Evolutionary conservation across 1,140 invertebrate genomes (phyloP), one percentile per base, ranked within the genome.

Genomic region (Drosophila cardini): DNA sequence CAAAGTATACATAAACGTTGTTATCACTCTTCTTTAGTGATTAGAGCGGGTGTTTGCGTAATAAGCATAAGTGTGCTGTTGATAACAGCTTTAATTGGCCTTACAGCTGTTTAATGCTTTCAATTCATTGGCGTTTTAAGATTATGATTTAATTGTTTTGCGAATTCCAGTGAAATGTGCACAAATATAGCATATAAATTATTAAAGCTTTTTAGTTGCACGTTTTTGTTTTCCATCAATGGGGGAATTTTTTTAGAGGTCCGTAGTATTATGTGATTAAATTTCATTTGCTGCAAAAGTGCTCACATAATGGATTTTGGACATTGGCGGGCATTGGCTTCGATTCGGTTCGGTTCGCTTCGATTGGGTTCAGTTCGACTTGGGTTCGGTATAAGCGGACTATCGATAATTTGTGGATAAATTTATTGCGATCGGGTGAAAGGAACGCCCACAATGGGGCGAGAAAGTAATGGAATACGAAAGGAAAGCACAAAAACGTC

Each of bases 321-420:
- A 70, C 65, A 84, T 38, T 63, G 46, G 53, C 42, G 43, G 21
- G 21, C 36, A 46, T 43, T 42, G 26, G 9, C 10, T 46, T n/a
- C 10, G 63, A 21, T 30, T 62, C 15, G 36, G n/a, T 34, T 53
- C 2, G 38, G 11, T 40, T n/a, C n/a, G n/a, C 10, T 46, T n/a
- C 10, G 63, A 21, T 30, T 62, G 10, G 36, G n/a, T 34, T 53
- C 2, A 10, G 11, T 40, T 53, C 13, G 26, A 5, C 34, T 10
- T 5, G 56, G 10, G 50, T 50, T 10, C n/a, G 18, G 36, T 43
- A 43, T 48, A 63, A 43, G 55, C 65, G 45, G 58, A 71, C 40
- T 80, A 68, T 90, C 84, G 84, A 89, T 89, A 89, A 89, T 89
- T 89, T 89, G 84, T 89, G 80, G 80, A 80, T 13, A 72, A 84